These are phyloP conservation scores for Megamerina dolium DNA, from an alignment of 2,888 invertebrate genomes.

Conservation along the genomic window DNA sequence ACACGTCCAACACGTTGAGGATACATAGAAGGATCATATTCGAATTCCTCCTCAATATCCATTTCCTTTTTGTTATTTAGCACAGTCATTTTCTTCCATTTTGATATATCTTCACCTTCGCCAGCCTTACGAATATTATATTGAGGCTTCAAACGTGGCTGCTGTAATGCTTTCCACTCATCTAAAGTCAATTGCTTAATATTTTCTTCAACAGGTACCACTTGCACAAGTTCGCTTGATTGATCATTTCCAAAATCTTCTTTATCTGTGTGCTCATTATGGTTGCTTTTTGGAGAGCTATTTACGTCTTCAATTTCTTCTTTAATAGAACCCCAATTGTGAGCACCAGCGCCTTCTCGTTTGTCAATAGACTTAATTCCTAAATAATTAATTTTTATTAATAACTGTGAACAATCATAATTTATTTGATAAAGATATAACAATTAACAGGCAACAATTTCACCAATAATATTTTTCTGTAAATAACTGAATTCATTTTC, in stretches of 20 bases:
- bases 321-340: conserved; percentile 93
- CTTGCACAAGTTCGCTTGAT: conserved; percentile 47
- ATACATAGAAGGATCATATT: conserved; percentile 70
- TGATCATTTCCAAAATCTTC: conserved; percentile 44
- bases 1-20: conserved; percentile 82
- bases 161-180: conserved; percentile 82
- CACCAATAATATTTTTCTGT: background rate
- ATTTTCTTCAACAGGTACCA: conserved; percentile 63
- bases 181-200: conserved; percentile 85
- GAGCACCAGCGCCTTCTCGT: conserved; percentile 88
- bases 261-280: conserved; percentile 35
- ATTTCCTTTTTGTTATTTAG: conserved; percentile 63
- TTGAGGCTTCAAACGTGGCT: conserved; percentile 74
- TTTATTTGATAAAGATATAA: no score
- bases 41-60: conserved; percentile 60
- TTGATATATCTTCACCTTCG: conserved; percentile 83
- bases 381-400: conserved; percentile 8
- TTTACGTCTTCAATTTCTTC: conserved; percentile 70
- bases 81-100: conserved; percentile 88
- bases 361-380: conserved; percentile 85
- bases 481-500: background rate
- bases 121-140: conserved; percentile 91
- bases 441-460: no score
- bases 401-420: no score
- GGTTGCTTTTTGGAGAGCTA: conserved; percentile 29